Percentiles rank a stretch among this genome's conserved stretches.
Conservation (phyloP, 2,113 vertebrate species). For the Neoarius graeffei region DNA sequence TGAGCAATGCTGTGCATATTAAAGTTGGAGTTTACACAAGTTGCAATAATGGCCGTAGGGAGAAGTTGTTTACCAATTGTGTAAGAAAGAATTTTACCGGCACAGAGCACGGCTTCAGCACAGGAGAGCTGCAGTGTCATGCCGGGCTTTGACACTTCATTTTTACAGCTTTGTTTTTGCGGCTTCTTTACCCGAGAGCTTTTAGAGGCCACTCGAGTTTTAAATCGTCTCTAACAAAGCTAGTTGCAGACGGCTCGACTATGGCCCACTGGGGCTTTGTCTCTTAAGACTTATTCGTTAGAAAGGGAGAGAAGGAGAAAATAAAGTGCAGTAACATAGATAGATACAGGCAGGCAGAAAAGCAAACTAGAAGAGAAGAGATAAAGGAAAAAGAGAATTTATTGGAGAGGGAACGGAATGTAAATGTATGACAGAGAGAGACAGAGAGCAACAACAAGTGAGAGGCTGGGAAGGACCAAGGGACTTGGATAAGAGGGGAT, state of each 20-base stretch:
- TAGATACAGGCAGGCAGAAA: not conserved
- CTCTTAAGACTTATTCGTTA: slow-evolving; percentile 25
- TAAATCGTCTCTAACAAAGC: slow-evolving; percentile 24
- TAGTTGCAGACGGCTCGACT: slow-evolving; percentile 28
- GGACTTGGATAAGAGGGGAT: not conserved
- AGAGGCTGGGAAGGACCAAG: not conserved
- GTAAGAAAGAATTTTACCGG: not conserved
- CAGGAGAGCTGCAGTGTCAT: slow-evolving; percentile 7
- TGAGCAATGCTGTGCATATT: not conserved
- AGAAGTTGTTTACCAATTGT: slow-evolving; percentile 4
- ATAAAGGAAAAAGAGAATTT: not conserved
- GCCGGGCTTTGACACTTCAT: not conserved
- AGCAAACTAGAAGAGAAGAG: not conserved
- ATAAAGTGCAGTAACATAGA: not conserved
- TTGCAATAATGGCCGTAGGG: not conserved
- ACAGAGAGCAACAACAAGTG: not conserved
- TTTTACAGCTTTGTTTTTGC: slow-evolving; percentile 34
- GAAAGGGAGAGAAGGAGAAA: not conserved
- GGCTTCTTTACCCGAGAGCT: slow-evolving; percentile 18
- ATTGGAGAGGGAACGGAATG: not conserved
- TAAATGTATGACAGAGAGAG: slow-evolving; percentile 22
- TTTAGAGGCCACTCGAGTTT: slow-evolving; percentile 39
- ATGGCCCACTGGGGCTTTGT: not conserved
- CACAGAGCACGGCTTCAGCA: not conserved
- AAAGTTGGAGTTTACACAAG: not conserved